Evolutionary conservation across 2,113 vertebrate species (phyloP).

Genomic region (Saguinus midas): DNA sequence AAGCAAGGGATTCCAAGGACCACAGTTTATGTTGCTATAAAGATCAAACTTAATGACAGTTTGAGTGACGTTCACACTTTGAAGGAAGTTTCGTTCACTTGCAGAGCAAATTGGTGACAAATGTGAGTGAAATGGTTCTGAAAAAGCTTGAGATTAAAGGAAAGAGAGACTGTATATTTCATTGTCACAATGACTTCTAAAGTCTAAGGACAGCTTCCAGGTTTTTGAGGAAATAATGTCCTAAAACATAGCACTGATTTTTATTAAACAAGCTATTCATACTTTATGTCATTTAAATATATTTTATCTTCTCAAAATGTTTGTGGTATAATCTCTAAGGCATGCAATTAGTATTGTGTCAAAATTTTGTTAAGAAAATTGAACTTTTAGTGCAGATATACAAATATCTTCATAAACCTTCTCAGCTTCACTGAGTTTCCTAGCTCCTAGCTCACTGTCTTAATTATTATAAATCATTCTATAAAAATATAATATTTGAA

Average conservation of each 20-base stretch:
- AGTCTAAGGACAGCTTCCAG: background rate
- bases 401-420: background rate
- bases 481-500: slow-evolving; percentile 12
- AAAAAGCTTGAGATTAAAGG: background rate
- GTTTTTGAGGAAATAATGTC: slow-evolving; percentile 10
- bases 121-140: slow-evolving; percentile 4
- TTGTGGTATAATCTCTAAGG: background rate
- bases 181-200: background rate
- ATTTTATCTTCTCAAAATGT: slow-evolving; percentile 5
- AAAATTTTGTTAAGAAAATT: background rate
- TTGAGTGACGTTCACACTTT: background rate
- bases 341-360: background rate
- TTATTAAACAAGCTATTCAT: background rate
- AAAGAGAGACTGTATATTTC: background rate
- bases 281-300: slow-evolving; percentile 24
- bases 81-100: background rate
- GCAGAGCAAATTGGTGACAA: background rate
- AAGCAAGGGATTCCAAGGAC: background rate
- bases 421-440: background rate
- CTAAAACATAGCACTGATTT: background rate
- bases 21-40: background rate
- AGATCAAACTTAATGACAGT: background rate
- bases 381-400: background rate
- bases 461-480: background rate
- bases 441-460: background rate